phyloP scores from a whole-genome alignment of 1,140 invertebrate species.

The Sycobia sp. region DNA sequence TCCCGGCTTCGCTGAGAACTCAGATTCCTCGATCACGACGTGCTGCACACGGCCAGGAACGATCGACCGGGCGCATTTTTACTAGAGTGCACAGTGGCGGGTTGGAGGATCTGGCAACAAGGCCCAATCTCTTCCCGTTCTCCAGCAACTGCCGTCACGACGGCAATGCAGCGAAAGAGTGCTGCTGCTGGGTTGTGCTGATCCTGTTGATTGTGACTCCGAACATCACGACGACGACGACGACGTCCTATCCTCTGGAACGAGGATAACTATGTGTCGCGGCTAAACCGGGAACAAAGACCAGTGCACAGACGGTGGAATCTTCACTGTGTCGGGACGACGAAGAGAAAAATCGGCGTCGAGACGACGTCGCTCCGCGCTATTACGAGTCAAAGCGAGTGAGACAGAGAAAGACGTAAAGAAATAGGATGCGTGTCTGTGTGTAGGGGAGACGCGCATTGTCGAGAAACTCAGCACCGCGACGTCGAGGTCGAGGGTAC shows the following conservation, averaged over 20 bases:
- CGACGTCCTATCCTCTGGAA: neutral
- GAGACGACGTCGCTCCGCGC: neutral
- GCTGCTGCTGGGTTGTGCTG: slow-evolving; percentile 8
- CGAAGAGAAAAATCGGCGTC: too few relatives aligned
- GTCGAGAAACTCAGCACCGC: too few relatives aligned
- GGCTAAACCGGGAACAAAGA: too few relatives aligned
- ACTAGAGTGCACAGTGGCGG: slow-evolving; percentile 20
- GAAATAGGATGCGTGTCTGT: slow-evolving; percentile 2
- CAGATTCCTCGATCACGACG: neutral
- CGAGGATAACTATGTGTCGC: too few relatives aligned
- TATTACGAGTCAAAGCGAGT: neutral
- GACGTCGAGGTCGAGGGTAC: neutral
- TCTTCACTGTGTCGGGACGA: too few relatives aligned
- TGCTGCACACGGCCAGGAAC: neutral
- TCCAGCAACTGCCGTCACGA: neutral
- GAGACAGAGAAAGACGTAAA: slow-evolving; percentile 5
- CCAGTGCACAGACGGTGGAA: too few relatives aligned
- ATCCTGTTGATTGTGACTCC: neutral
- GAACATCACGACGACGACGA: neutral
- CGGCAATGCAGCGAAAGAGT: neutral
- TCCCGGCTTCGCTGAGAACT: neutral
- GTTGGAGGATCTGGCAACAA: slow-evolving; percentile 10
- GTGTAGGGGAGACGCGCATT: slow-evolving; percentile 25
- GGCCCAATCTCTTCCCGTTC: slow-evolving; percentile 40
- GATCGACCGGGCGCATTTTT: neutral